Percentiles rank a stretch among this genome's conserved stretches.
Evolutionary conservation across 1,140 invertebrate genomes (phyloP).

Genomic region (Mactra quadrangularis): DNA sequence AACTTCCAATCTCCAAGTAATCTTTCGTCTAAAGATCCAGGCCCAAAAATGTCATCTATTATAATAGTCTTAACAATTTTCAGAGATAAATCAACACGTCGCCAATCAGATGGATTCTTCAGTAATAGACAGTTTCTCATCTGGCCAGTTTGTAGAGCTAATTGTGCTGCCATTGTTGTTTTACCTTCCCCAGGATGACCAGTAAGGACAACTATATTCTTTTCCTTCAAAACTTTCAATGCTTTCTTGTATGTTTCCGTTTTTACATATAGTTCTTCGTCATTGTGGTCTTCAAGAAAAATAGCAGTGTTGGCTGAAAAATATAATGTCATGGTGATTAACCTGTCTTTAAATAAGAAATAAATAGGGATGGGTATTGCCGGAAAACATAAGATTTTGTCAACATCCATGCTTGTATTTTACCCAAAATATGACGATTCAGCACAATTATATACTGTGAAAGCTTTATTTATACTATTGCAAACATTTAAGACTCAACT

Average conservation of each 20-base stretch:
- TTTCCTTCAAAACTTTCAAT: constrained; percentile 5
- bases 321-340: too few species aligned
- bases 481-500: too few species aligned
- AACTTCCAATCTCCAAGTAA: constrained; percentile 13
- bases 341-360: too few species aligned
- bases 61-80: constrained; percentile 28
- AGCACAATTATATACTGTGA: too few species aligned
- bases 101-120: not conserved
- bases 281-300: constrained; percentile 22
- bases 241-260: constrained; percentile 6
- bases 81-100: constrained; percentile 17
- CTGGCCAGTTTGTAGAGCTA: not conserved
- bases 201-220: constrained; percentile 2
- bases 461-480: too few species aligned
- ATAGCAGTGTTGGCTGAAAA: constrained; percentile 4
- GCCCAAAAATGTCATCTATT: constrained; percentile 55
- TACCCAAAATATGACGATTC: too few species aligned
- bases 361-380: too few species aligned
- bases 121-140: constrained; percentile 9
- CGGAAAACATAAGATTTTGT: too few species aligned
- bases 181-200: constrained; percentile 54
- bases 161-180: constrained; percentile 43
- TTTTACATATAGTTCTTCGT: constrained; percentile 21
- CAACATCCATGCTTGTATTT: too few species aligned
- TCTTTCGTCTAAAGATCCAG: constrained; percentile 27